Conservation (phyloP, 2,113 vertebrate species). For the Podiceps cristatus region DNA sequence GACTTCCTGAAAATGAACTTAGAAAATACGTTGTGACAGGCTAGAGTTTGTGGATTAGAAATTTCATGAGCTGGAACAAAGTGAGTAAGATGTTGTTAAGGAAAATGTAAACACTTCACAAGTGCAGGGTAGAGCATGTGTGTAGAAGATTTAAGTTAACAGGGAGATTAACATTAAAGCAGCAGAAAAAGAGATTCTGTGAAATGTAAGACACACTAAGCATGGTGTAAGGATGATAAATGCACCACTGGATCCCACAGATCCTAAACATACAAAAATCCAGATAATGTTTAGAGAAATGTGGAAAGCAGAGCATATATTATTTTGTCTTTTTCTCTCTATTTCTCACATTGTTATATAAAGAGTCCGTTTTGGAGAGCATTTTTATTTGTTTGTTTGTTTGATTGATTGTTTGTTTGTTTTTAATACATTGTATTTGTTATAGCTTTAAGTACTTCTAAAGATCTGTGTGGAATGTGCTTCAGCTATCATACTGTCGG, state of each 20-base stretch:
- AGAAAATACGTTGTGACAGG: neutral
- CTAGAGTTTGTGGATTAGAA: neutral
- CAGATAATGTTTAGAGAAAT: neutral
- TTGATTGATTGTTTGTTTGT: neutral
- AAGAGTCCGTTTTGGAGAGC: neutral
- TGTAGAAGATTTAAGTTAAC: neutral
- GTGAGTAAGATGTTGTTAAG: neutral
- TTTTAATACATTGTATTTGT: neutral
- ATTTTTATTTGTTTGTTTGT: neutral
- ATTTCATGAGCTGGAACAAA: neutral
- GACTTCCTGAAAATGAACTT: neutral
- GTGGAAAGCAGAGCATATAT: neutral
- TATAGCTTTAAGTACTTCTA: neutral
- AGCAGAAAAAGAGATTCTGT: neutral
- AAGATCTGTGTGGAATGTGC: neutral
- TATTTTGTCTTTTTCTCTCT: neutral
- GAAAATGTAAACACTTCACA: neutral
- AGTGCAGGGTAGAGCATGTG: rapidly evolving
- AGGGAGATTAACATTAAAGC: neutral
- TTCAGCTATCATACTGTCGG: neutral
- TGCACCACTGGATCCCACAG: neutral
- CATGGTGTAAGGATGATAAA: neutral
- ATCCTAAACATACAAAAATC: neutral
- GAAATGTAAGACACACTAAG: neutral
- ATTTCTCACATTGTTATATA: neutral